These are phyloP conservation scores for Agriotes lineatus DNA, from an alignment of 2,888 invertebrate genomes.

Conservation along the genomic window DNA sequence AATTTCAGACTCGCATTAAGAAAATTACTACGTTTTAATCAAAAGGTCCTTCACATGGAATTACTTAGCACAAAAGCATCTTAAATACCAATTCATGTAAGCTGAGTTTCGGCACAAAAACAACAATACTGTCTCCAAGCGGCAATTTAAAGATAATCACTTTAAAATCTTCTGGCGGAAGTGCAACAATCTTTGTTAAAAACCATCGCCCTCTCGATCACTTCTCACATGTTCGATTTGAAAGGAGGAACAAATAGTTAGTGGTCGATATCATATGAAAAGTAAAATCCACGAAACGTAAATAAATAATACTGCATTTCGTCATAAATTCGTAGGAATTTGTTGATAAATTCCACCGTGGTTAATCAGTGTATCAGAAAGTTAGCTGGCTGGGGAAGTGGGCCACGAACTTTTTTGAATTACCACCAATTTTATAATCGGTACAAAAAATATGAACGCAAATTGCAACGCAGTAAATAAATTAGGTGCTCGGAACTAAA, in stretches of 20 bases:
- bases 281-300: constrained; percentile 9
- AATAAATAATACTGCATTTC: constrained; percentile 26
- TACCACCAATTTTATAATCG: constrained; percentile 24
- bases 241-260: not conserved
- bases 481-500: constrained; percentile 19
- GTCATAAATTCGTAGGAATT: constrained; percentile 14
- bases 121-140: not conserved
- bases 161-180: not conserved
- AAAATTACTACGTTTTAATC: no score
- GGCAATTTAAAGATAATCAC: not conserved
- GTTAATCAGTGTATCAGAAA: constrained; percentile 20
- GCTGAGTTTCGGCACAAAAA: no score
- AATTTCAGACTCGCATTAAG: no score
- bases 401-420: constrained; percentile 11
- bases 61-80: no score
- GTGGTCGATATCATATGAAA: not conserved
- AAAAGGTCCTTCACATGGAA: no score
- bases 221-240: not conserved
- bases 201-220: not conserved
- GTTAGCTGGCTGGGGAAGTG: constrained; percentile 20
- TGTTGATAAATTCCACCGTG: constrained; percentile 17
- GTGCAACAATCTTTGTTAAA: not conserved
- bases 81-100: no score
- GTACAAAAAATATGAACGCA: constrained; percentile 11
- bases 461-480: constrained; percentile 35